Evolutionary conservation across 2,888 invertebrate genomes (phyloP).

Genomic region (Clostera curtula): DNA sequence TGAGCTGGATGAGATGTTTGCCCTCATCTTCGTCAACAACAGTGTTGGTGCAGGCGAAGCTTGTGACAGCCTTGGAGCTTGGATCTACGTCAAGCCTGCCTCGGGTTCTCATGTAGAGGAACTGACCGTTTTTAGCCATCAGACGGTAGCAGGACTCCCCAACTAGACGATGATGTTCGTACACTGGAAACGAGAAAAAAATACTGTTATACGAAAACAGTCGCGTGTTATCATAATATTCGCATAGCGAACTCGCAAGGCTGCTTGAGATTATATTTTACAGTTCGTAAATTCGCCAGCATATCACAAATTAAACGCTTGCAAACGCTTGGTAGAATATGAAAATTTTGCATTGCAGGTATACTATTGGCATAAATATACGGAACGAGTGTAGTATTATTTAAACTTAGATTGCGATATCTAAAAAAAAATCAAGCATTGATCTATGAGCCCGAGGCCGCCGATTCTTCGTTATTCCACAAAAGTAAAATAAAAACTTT

Average conservation of each 20-base stretch:
- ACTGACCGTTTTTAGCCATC: slow-evolving; percentile 84
- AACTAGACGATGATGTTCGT: slow-evolving; percentile 82
- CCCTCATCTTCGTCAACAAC: slow-evolving; percentile 83
- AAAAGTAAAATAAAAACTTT: too few species aligned
- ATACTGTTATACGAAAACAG: slow-evolving; percentile 1
- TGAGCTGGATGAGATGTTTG: slow-evolving; percentile 78
- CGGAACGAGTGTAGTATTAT: too few species aligned
- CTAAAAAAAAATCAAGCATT: too few species aligned
- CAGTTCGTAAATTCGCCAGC: too few species aligned
- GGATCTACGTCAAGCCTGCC: slow-evolving; percentile 87
- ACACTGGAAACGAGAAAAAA: slow-evolving; percentile 70
- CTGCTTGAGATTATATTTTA: too few species aligned
- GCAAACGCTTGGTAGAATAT: too few species aligned
- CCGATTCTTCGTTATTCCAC: too few species aligned
- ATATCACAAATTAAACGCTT: too few species aligned
- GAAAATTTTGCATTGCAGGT: too few species aligned
- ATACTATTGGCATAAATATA: too few species aligned
- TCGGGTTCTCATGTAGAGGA: slow-evolving; percentile 86
- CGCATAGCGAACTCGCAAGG: not conserved
- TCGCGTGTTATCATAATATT: not conserved
- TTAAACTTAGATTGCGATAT: too few species aligned
- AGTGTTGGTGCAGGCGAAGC: slow-evolving; percentile 89
- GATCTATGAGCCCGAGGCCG: too few species aligned
- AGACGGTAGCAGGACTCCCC: slow-evolving; percentile 90
- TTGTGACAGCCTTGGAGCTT: slow-evolving; percentile 81